Evolutionary conservation across 1,140 invertebrate genomes (phyloP).

Genomic region (Acyrthosiphon pisum): DNA sequence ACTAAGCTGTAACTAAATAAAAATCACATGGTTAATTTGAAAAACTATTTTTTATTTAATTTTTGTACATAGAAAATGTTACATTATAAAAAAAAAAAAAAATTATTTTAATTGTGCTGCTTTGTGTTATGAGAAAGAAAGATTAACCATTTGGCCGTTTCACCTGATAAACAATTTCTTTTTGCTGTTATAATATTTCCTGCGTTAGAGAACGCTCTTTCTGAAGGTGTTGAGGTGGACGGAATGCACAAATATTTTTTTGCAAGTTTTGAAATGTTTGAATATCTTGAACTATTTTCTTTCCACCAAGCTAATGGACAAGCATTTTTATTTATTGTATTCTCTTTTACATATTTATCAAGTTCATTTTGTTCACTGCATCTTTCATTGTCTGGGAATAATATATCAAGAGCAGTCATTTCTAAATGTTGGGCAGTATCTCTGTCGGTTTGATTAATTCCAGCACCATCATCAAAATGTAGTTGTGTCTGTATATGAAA

Average conservation of each 20-base stretch:
- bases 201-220: not conserved
- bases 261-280: not conserved
- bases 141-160: not conserved
- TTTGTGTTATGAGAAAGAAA: not conserved
- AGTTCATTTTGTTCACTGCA: not conserved
- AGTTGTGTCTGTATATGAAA: too few species aligned
- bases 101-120: too few species aligned
- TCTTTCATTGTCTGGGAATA: too few species aligned
- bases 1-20: too few species aligned
- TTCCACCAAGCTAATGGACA: not conserved
- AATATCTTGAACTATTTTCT: not conserved
- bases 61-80: too few species aligned
- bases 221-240: not conserved
- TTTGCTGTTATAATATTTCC: not conserved
- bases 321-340: not conserved
- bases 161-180: not conserved
- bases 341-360: not conserved
- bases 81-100: too few species aligned
- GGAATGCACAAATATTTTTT: conserved; percentile 22
- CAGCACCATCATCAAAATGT: too few species aligned
- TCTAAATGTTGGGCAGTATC: too few species aligned
- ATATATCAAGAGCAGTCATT: too few species aligned
- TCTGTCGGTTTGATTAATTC: too few species aligned
- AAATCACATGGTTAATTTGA: too few species aligned
- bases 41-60: too few species aligned